phyloP scores from a whole-genome alignment of 2,797 vertebrate genomes.

The Nannoperca obscura region DNA sequence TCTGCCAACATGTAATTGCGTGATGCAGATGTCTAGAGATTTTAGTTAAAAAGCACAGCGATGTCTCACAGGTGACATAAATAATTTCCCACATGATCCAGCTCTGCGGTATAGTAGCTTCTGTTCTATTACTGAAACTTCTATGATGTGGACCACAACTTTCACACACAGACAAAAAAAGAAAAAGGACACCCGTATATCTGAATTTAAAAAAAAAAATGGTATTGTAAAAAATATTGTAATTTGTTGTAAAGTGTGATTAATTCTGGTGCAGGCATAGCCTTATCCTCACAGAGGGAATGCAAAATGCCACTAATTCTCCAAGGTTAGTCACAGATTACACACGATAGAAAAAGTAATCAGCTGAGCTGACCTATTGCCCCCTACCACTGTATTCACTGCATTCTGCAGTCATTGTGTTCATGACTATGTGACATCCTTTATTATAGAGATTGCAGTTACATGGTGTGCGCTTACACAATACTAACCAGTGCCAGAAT shows the following conservation, averaged over 20 bases:
- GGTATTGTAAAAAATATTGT: no score
- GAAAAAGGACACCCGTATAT: not conserved
- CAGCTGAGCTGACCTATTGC: conserved; percentile 5
- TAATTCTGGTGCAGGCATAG: conserved; percentile 2
- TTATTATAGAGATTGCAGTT: not conserved
- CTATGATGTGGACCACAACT: not conserved
- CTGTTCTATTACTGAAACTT: not conserved
- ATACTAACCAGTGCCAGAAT: not conserved
- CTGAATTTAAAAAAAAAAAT: not conserved
- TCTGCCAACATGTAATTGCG: not conserved
- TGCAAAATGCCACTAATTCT: conserved; percentile 14
- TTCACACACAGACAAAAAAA: not conserved
- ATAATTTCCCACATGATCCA: not conserved
- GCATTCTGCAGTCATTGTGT: conserved; percentile 13
- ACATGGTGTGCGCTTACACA: conserved; percentile 11
- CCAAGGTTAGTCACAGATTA: conserved; percentile 21
- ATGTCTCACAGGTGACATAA: not conserved
- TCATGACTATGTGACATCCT: not conserved
- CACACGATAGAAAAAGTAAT: conserved; percentile 11
- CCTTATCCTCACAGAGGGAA: conserved; percentile 23
- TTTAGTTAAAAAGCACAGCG: not conserved
- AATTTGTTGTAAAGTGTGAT: not conserved
- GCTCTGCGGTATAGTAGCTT: not conserved
- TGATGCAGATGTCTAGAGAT: not conserved
- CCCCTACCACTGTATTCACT: conserved; percentile 2